Base-by-base conservation (phyloP, 2,797 vertebrate species). In the Paguma larvata region DNA sequence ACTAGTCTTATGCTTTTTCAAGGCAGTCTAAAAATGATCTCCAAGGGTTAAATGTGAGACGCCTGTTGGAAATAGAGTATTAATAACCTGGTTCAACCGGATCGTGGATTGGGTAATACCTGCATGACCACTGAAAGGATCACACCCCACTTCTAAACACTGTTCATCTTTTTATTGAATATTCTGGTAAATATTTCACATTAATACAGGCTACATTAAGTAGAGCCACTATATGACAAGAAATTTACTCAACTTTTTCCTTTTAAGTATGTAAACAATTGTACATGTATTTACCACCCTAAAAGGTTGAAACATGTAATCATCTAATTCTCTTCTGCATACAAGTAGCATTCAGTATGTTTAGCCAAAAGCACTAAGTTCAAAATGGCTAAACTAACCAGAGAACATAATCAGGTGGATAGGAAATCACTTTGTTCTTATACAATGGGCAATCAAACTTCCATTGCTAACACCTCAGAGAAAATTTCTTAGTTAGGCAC, bases 171-270 rank as follows among this genome's bases (percentile, higher is more conserved):
- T 99, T 99, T 99, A 99, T 99, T 99, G 99, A 99, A 99, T 99
- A 99, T 99, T 99, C 99, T 99, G 99, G 99, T 99, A 99, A 99
- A 99, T 99, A 99, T 99, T 99, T 99, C 99, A 99, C 99, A 99
- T 99, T 99, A 99, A 99, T 99, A 99, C 99, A 99, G 99, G 99
- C 99, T 99, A 99, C 99, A 99, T 99, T 99, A 99, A 99, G 99
- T 99, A 99, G 99, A 99, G 99, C 99, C 99, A 99, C 99, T 99
- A 99, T 99, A 99, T 99, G 99, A 99, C 99, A 99, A 99, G 99
- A 99, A 99, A 99, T 99, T 99, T 99, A 99, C 99, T 99, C 99
- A 99, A 99, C 99, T 99, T 99, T 99, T 99, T 99, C 99, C 99
- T 99, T 99, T 99, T 99, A 99, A 99, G 99, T 99, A 99, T 99